Evolutionary conservation across 1,140 invertebrate species (phyloP).

Genomic region (Sycophaga agraensis): DNA sequence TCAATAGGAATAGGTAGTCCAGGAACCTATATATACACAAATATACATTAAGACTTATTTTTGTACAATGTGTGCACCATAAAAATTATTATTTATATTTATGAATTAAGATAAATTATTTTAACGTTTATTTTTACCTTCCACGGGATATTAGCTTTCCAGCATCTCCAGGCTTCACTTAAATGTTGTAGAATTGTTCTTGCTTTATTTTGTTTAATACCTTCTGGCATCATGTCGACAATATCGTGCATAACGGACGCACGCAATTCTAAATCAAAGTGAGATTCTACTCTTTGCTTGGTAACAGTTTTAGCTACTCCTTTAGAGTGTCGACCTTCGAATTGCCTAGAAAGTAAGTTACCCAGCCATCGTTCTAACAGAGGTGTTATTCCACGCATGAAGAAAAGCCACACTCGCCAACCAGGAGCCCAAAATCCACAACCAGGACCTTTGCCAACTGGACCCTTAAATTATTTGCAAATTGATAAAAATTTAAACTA

Average conservation of each 20-base stretch:
- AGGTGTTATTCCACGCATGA: conserved; percentile 98
- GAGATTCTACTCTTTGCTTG: conserved; percentile 98
- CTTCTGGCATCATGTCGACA: conserved; percentile 99
- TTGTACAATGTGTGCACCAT: too few relatives aligned
- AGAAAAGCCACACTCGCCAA: conserved; percentile 99
- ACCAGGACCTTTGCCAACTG: conserved; percentile 97
- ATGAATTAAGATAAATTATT: too few relatives aligned
- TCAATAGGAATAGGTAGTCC: conserved; percentile 98
- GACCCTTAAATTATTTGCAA: conserved; percentile 66
- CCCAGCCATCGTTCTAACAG: conserved; percentile 97
- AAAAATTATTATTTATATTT: too few relatives aligned
- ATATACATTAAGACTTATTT: neutral
- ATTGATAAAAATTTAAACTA: neutral
- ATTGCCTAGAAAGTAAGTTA: conserved; percentile 95
- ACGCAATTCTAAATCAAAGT: conserved; percentile 97
- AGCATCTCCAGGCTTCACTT: conserved; percentile 98
- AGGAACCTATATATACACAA: conserved; percentile 68
- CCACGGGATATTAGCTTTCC: conserved; percentile 99
- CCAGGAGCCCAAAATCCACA: conserved; percentile 99
- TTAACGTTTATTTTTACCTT: conserved; percentile 65
- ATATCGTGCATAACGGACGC: conserved; percentile 99
- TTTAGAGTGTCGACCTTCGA: conserved; percentile 98
- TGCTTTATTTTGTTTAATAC: conserved; percentile 99
- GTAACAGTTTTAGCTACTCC: conserved; percentile 99
- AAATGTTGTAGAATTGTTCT: conserved; percentile 98